Evolutionary conservation across 2,113 vertebrate species (phyloP).

Genomic region (Ellobius talpinus): DNA sequence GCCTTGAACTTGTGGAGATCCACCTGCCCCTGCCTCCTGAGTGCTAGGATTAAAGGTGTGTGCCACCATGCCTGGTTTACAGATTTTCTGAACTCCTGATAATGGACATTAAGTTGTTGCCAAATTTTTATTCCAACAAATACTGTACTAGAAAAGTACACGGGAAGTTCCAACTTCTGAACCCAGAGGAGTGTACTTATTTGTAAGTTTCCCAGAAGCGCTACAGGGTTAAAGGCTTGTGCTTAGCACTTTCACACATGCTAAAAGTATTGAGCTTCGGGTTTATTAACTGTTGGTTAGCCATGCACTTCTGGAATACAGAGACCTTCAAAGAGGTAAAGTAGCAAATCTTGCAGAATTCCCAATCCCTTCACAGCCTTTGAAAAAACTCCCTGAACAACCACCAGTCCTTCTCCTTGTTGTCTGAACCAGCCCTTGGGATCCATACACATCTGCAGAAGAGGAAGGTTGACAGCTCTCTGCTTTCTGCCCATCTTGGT

Average conservation of each 20-base stretch:
- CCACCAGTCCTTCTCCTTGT: background rate
- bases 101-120: background rate
- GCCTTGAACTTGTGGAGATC: background rate
- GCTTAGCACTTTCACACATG: background rate
- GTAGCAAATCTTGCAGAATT: background rate
- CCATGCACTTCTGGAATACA: background rate
- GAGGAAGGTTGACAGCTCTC: background rate
- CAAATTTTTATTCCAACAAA: conserved; percentile 29
- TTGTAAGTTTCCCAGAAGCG: conserved; percentile 17
- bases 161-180: background rate
- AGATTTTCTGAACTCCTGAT: conserved; percentile 3
- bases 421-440: background rate
- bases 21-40: background rate
- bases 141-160: background rate
- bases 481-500: background rate
- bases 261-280: background rate
- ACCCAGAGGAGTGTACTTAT: background rate
- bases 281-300: background rate
- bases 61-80: background rate
- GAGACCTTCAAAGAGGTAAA: background rate
- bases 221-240: background rate
- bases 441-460: background rate
- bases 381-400: background rate
- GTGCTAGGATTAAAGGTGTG: background rate
- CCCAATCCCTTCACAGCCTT: background rate